Evolutionary conservation across 2,888 invertebrate genomes (phyloP).

Genomic region (Tetragnatha montana): DNA sequence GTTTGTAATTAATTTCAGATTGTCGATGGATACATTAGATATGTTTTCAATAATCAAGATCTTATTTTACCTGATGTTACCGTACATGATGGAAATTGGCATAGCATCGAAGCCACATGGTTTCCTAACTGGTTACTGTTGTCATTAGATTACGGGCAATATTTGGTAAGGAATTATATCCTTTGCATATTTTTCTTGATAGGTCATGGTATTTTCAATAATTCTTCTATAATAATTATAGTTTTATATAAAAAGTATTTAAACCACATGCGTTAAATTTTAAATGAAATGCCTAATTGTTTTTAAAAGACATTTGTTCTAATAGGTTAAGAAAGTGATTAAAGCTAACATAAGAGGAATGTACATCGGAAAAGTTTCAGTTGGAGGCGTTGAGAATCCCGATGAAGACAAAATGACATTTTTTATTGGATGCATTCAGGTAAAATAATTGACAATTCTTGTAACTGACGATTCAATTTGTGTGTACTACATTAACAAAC

Average conservation of each 20-base stretch:
- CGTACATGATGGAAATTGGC: constrained; percentile 90
- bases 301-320: constrained; percentile 23
- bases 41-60: constrained; percentile 81
- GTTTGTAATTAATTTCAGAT: constrained; percentile 74
- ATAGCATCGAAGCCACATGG: constrained; percentile 87
- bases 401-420: constrained; percentile 78
- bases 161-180: constrained; percentile 78
- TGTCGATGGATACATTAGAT: constrained; percentile 84
- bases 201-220: neutral
- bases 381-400: constrained; percentile 84
- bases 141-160: constrained; percentile 89
- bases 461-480: neutral
- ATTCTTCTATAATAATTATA: neutral
- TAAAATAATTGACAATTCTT: constrained; percentile 74
- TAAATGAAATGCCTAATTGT: neutral
- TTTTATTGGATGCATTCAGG: constrained; percentile 87
- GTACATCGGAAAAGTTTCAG: constrained; percentile 88
- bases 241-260: neutral
- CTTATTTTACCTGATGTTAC: constrained; percentile 71
- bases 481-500: neutral
- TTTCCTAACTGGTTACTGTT: constrained; percentile 83
- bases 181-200: neutral
- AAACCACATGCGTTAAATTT: neutral
- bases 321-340: constrained; percentile 76
- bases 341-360: constrained; percentile 86